Percentiles rank a stretch among this genome's conserved stretches.
Evolutionary conservation across 1,140 invertebrate genomes (phyloP).

Genomic region (Euglossa dilemma): DNA sequence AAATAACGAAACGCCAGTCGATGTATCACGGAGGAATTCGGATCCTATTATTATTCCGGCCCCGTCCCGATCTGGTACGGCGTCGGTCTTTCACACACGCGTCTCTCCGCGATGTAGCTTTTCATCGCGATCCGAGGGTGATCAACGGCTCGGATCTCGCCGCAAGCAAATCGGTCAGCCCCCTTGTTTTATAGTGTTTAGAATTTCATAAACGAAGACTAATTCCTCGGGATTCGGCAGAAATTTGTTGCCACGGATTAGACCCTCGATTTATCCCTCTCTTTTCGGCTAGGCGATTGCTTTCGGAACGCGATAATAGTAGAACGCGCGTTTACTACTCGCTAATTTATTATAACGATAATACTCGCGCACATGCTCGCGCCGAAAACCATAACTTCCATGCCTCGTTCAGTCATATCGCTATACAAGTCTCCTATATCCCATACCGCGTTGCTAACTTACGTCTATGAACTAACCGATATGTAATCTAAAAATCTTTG

Average conservation of each 20-base stretch:
- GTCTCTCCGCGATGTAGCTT: constrained; percentile 28
- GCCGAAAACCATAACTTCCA: too few species aligned
- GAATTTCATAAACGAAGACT: too few species aligned
- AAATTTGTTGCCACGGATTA: background rate
- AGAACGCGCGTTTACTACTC: too few species aligned
- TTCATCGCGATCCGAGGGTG: constrained; percentile 32
- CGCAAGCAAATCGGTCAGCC: background rate
- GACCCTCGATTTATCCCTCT: background rate
- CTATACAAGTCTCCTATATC: too few species aligned
- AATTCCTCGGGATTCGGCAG: too few species aligned
- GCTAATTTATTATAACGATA: too few species aligned
- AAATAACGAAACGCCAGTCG: constrained; percentile 74
- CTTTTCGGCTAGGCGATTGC: background rate
- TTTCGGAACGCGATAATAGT: too few species aligned
- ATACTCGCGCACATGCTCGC: too few species aligned
- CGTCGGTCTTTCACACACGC: constrained; percentile 38
- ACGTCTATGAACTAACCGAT: too few species aligned
- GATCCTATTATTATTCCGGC: constrained; percentile 73
- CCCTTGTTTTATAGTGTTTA: background rate
- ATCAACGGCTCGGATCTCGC: constrained; percentile 33
- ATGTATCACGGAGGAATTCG: constrained; percentile 71
- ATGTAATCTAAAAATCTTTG: too few species aligned
- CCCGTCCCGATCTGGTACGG: constrained; percentile 56
- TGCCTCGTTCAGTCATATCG: too few species aligned
- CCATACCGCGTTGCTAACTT: too few species aligned